Percentiles rank a stretch among this genome's conserved stretches.
phyloP scores from a whole-genome alignment of 2,797 vertebrate species.

The Eospalax fontanierii region DNA sequence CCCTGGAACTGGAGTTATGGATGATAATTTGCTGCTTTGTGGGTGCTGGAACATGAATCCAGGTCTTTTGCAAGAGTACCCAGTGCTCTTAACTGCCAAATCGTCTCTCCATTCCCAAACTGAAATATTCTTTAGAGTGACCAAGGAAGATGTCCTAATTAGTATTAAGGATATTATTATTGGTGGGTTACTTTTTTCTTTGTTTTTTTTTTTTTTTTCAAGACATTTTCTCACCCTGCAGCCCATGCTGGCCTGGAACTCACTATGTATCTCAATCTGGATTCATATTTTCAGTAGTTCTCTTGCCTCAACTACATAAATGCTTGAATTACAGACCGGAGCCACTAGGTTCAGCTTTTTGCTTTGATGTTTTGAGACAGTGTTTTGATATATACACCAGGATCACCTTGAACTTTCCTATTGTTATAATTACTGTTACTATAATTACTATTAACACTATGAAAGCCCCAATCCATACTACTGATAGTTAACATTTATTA shows the following conservation, averaged over 20 bases:
- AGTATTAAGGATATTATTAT: neutral
- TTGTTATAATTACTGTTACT: neutral
- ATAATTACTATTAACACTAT: neutral
- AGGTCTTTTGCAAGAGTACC: no score
- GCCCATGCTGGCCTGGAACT: neutral
- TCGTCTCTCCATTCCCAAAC: no score
- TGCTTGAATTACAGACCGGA: neutral
- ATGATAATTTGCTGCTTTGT: no score
- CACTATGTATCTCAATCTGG: neutral
- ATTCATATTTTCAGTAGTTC: neutral
- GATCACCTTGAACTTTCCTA: neutral
- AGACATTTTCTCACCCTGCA: neutral
- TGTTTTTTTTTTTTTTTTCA: neutral
- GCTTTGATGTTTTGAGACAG: neutral
- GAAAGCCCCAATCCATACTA: neutral
- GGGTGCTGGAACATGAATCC: no score
- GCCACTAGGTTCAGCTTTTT: neutral
- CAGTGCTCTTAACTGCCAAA: no score
- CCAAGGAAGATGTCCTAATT: neutral
- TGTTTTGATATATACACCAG: neutral
- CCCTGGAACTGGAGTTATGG: no score
- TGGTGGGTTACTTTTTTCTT: neutral
- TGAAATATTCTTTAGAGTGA: neutral
- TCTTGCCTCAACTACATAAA: neutral
- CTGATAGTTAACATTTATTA: neutral